Conservation (phyloP, 2,797 vertebrate genomes). For the Cheirogaleus major region DNA sequence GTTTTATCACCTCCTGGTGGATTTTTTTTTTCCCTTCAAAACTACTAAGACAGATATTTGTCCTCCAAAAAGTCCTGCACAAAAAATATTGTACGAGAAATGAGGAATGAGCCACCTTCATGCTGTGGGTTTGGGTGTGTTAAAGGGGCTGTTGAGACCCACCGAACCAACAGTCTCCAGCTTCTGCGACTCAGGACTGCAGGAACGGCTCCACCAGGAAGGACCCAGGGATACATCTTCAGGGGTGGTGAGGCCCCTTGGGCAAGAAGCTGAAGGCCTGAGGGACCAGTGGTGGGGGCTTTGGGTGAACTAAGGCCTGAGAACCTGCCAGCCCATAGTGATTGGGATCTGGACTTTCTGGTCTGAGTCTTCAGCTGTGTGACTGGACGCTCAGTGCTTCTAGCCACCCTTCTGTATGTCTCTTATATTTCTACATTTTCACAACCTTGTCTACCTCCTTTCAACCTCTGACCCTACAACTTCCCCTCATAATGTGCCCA, state of each 20-base stretch:
- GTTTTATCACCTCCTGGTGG: not conserved
- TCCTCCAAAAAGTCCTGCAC: not conserved
- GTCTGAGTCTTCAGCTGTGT: not conserved
- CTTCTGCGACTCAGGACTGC: not conserved
- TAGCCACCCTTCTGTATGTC: not conserved
- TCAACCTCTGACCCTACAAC: not conserved
- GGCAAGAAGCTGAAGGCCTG: not conserved
- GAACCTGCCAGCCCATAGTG: not conserved
- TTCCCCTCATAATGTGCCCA: not conserved
- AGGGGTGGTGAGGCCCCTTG: not conserved
- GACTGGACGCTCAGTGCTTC: not conserved
- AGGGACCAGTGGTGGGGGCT: not conserved
- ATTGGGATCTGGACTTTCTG: not conserved
- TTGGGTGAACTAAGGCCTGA: not conserved
- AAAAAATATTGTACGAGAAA: not conserved
- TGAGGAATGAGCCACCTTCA: not conserved
- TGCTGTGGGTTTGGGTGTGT: not conserved
- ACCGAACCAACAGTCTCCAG: not conserved
- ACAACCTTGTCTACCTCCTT: not conserved
- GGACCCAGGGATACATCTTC: too few species aligned
- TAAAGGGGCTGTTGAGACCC: not conserved
- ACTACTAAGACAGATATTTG: not conserved
- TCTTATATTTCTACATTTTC: not conserved
- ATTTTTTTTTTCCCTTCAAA: not conserved
- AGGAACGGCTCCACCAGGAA: not conserved